These are phyloP conservation scores for Leptinotarsa juncta DNA, from an alignment of 2,888 invertebrate genomes.

Conservation along the genomic window DNA sequence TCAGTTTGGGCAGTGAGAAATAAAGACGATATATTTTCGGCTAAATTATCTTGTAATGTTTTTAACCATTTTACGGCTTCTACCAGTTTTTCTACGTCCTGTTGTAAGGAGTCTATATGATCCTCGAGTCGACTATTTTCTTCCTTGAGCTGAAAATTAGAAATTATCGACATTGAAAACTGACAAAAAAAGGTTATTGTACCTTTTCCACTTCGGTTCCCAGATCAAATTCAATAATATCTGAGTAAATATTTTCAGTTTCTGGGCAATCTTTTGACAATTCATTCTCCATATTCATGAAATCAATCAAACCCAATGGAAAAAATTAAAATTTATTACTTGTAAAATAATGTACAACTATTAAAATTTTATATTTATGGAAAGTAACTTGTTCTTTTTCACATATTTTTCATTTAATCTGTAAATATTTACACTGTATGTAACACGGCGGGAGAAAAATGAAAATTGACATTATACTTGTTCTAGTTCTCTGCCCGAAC, in stretches of 20 bases:
- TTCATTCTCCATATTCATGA: slow-evolving; percentile 14
- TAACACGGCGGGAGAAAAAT: neutral
- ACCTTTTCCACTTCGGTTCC: slow-evolving; percentile 54
- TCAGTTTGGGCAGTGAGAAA: slow-evolving; percentile 67
- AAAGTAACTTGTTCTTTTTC: neutral
- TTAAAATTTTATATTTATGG: neutral
- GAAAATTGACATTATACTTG: too few relatives aligned
- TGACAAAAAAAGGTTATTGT: slow-evolving; percentile 25
- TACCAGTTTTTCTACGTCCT: slow-evolving; percentile 41
- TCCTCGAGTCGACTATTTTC: slow-evolving; percentile 45
- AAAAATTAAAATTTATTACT: too few relatives aligned
- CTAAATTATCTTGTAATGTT: slow-evolving; percentile 59
- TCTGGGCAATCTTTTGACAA: neutral
- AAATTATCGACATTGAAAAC: slow-evolving; percentile 29
- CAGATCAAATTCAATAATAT: slow-evolving; percentile 59
- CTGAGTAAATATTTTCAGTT: slow-evolving; percentile 62
- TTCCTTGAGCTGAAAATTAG: slow-evolving; percentile 56
- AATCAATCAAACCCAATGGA: too few relatives aligned
- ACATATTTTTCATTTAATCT: too few relatives aligned
- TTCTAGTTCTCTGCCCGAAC: too few relatives aligned
- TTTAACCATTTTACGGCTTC: slow-evolving; percentile 54
- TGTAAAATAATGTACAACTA: too few relatives aligned
- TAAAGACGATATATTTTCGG: slow-evolving; percentile 65
- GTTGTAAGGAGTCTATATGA: slow-evolving; percentile 31
- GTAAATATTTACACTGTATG: too few relatives aligned